Base-by-base conservation (phyloP, 2,113 vertebrate genomes). In the Hydrochoerus hydrochaeris region DNA sequence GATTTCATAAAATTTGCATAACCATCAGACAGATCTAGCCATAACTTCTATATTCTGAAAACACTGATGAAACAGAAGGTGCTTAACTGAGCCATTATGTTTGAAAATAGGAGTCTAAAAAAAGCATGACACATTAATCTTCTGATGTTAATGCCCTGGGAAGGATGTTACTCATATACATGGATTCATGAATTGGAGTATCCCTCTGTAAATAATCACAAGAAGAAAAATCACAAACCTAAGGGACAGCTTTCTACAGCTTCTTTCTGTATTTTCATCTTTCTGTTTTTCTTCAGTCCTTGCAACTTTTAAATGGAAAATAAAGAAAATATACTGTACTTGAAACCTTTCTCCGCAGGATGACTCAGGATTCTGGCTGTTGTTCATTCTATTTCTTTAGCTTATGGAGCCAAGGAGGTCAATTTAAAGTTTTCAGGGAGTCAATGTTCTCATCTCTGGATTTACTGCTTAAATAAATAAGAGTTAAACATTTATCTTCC, bases 401-500 rank as follows among this genome's bases (percentile, higher is more conserved):
- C n/a, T 95, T 88, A 83, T 69, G 49, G 85, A 95, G 46, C 26
- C 60, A 67, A 90, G 54, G 95, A 95, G 84, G 82, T 96, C 85
- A 89, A 28, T 85, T 90, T 86, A 85, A 97, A 95, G 92, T 96
- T 88, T 96, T 95, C n/a, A 78, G 85, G 75, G 90, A 95, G 85
- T 52, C 82, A 26, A 13, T 85, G 54, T 82, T 41, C 57, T 95
- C 71, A 88, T 71, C 19, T 82, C 69, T 95, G 52, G 32, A 78
- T 95, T 94, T 90, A 94, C 83, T 95, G 11, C 88, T 95, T 92
- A 96, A 92, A 96, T 97, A 95, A 95, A 95, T 83, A 90, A 88
- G 90, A 78, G 88, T 94, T 97, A 85, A 94, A 82, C 1, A 32
- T 24, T 91, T 52, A 54, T 69, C 67, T 17, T 63, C 60, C 20